Percentiles rank a stretch among this genome's conserved stretches.
phyloP scores from a whole-genome alignment of 2,888 invertebrate species.

The Oxyteleia sp. region DNA sequence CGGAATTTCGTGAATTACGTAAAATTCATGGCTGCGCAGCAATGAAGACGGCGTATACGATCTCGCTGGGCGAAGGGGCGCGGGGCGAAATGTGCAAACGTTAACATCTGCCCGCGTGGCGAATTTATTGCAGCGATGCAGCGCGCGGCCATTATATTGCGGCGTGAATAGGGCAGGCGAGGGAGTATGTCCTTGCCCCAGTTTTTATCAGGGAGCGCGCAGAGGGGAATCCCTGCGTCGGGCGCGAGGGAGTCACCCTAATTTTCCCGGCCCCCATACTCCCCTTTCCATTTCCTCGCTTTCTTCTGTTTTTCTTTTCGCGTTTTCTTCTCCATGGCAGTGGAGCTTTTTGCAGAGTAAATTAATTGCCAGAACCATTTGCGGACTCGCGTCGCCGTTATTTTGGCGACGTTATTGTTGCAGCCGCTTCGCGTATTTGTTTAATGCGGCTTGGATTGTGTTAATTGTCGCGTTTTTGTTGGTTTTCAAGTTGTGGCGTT shows the following conservation, averaged over 20 bases:
- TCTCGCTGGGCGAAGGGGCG: no score
- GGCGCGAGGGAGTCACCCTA: conserved; percentile 68
- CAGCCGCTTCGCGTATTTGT: conserved; percentile 11
- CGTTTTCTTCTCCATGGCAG: background rate
- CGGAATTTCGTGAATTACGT: conserved; percentile 10
- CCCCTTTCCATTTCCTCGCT: no score
- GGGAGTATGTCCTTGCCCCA: conserved; percentile 83
- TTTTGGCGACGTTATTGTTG: background rate
- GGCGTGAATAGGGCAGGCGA: conserved; percentile 53
- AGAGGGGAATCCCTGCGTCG: conserved; percentile 50
- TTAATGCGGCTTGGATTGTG: background rate
- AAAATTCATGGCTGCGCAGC: conserved; percentile 8
- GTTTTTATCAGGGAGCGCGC: conserved; percentile 71
- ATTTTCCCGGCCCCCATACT: no score
- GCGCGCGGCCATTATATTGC: conserved; percentile 57
- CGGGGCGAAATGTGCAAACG: conserved; percentile 32
- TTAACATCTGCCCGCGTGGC: conserved; percentile 65
- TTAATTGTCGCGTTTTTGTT: background rate
- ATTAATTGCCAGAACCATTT: conserved; percentile 34
- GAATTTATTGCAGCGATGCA: conserved; percentile 59
- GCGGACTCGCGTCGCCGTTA: background rate
- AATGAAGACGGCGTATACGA: background rate
- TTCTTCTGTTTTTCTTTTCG: conserved; percentile 2
- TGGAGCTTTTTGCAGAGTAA: background rate
- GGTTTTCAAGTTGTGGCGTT: background rate